Conservation (phyloP, 2,888 invertebrate species). For the Hirtodrosophila duncani region DNA sequence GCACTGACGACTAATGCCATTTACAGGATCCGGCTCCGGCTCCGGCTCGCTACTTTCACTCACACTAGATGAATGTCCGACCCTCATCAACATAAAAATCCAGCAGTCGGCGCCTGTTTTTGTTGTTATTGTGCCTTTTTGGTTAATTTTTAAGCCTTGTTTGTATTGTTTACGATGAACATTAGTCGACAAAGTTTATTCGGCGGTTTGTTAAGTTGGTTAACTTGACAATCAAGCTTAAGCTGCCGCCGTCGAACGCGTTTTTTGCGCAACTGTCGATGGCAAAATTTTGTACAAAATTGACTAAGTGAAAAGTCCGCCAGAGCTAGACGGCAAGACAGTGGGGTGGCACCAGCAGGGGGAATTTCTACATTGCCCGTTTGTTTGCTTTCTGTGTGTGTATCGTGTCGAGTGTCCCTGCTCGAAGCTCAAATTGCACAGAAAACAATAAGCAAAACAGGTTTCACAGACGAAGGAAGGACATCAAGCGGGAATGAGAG, state of each 20-base stretch:
- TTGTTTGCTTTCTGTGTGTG: conserved; percentile 29
- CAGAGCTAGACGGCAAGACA: not conserved
- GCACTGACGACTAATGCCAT: conserved; percentile 23
- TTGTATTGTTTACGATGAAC: conserved; percentile 57
- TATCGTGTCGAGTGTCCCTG: conserved; percentile 44
- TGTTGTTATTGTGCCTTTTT: conserved; percentile 2
- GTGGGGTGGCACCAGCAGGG: conserved; percentile 4
- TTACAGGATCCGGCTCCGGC: not conserved
- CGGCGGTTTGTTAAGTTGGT: conserved; percentile 4
- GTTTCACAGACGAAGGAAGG: conserved; percentile 15
- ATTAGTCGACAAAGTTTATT: conserved; percentile 40
- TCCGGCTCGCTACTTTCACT: too few relatives aligned
- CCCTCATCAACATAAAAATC: conserved; percentile 58
- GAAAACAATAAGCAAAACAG: conserved; percentile 54
- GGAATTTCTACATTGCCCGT: conserved; percentile 11
- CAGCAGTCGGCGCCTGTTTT: conserved; percentile 25
- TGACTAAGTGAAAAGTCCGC: conserved; percentile 50
- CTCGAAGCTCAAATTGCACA: conserved; percentile 65
- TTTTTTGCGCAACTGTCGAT: conserved; percentile 60
- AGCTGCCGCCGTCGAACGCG: conserved; percentile 63
- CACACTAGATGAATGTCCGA: too few relatives aligned
- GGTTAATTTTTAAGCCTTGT: conserved; percentile 46
- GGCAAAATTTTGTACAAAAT: conserved; percentile 48
- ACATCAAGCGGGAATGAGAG: conserved; percentile 12
- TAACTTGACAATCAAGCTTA: conserved; percentile 12